Base-by-base conservation (phyloP, 2,888 invertebrate species). In the Notocelia uddmanniana region DNA sequence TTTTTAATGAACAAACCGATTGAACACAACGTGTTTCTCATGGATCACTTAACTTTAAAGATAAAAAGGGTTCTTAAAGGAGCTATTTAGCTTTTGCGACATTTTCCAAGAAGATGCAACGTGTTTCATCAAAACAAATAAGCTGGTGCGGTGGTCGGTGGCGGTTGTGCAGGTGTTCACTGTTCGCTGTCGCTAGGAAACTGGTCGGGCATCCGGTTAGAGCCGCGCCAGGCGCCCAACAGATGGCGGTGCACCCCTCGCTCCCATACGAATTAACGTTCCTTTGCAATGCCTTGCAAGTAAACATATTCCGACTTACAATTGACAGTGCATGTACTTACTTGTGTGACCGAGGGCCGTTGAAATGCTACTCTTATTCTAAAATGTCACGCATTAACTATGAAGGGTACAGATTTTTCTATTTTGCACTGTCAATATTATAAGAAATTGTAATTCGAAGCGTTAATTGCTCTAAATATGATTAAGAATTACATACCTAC, bases 181-280 rank as follows among this genome's bases (percentile, higher is more conserved):
- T 89, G 88, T 90, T 87, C 87, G 83, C 84, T 89, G 88, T 90
- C 89, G 83, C 85, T 84, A 85, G 82, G 83, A 89, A 92, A 93
- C 93, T 91, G 93, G 93, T 93, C 87, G 85, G 84, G 91, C 83
- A 93, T 93, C 93, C 93, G 92, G 93, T 87, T 86, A 76, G 77
- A 76, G 82, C 78, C 77, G 81, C 80, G 79, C 80, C 76, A 77
- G 74, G 77, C 82, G 83, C 74, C 79, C 84, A 82, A 87, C 92
- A 93, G 93, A 93, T 93, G 92, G 91, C 92, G 89, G 80, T 82
- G 83, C 74, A 68, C 73, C 75, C 69, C 75, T 75, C 75, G 83
- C 75, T 57, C 62, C 60, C 59, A 55, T 67, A 67, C 45, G 45
- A 67, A 62, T 67, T 72, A 67, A 60, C 59, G 71, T 72, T 67